Base-by-base conservation (phyloP, 2,888 invertebrate species). In the Dynastes hyllus region DNA sequence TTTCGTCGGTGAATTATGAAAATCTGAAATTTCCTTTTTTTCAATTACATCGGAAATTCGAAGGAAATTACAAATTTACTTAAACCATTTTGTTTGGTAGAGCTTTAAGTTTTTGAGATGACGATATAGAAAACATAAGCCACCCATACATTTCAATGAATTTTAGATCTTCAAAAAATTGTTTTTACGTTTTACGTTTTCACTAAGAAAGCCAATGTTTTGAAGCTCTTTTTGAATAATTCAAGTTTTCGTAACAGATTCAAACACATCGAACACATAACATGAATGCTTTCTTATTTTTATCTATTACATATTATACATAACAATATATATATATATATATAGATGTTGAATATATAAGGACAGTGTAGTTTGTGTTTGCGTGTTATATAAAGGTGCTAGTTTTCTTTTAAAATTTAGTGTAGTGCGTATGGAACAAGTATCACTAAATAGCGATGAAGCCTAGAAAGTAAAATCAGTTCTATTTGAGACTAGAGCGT, bases 281-380 rank as follows among this genome's bases (percentile, higher is more conserved):
- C 58, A 73, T 58, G 40, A 73, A 58, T 58, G 55, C 58, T 73
- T 67, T 65, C 22, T 51, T 53, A 53, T 32, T 71, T 73, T 73
- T 58, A 4, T 58, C 53, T 70, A 53, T 32, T 51, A 58, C 32
- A 37, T 37, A 37, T 37, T 37, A 37, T 37, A 37, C 32, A 37
- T 37, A 37, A 37, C 32, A 22, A 22, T 22, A 22, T 22, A 22
- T 22, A 22, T 22, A 11, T 63, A 63, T 63, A 67, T 50, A 16
- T 67, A 67, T 73, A 73, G 73, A 73, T 73, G 73, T 73, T 73
- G 22, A 58, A 73, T 73, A 37, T 37, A 37, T 37, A 66, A 76
- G 45, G 58, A 66, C 76, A 67, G 76, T 66, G 55, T 76, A 76
- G 76, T 76, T 76, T 76, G 81, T 82, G 81, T 82, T 81, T 80